These are phyloP conservation scores for Lasioglossum vierecki DNA, from an alignment of 2,888 invertebrate species.

Conservation along the genomic window DNA sequence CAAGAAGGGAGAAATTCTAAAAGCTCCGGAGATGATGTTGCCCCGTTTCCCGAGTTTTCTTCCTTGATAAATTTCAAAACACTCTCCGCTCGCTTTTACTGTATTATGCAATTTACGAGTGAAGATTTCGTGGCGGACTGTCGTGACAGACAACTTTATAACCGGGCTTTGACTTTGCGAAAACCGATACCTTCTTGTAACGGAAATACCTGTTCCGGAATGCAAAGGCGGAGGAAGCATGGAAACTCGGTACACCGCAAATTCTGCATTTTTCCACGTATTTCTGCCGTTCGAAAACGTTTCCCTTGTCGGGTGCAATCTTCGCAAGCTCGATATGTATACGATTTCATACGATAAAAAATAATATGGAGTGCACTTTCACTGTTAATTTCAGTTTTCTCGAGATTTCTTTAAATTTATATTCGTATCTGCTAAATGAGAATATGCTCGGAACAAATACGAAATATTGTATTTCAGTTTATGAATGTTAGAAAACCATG, in stretches of 20 bases:
- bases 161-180: constrained; percentile 21
- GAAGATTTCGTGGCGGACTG: constrained; percentile 19
- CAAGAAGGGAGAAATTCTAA: constrained; percentile 20
- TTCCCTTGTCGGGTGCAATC: background rate
- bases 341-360: background rate
- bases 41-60: background rate
- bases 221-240: constrained; percentile 14
- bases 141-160: constrained; percentile 49
- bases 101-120: constrained; percentile 39
- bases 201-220: constrained; percentile 33
- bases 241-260: background rate
- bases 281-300: background rate
- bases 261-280: constrained; percentile 11
- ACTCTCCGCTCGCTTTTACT: constrained; percentile 30
- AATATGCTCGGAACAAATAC: background rate
- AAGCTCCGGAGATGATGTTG: constrained; percentile 5
- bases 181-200: constrained; percentile 39
- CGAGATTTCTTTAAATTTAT: background rate
- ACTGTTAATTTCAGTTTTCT: background rate
- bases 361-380: no score
- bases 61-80: constrained; percentile 26
- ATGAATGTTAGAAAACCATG: no score
- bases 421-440: background rate
- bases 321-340: background rate
- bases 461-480: background rate